Evolutionary conservation across 2,113 vertebrate species (phyloP), one percentile per base, ranked within the genome.

Genomic region (Odocoileus virginianus): DNA sequence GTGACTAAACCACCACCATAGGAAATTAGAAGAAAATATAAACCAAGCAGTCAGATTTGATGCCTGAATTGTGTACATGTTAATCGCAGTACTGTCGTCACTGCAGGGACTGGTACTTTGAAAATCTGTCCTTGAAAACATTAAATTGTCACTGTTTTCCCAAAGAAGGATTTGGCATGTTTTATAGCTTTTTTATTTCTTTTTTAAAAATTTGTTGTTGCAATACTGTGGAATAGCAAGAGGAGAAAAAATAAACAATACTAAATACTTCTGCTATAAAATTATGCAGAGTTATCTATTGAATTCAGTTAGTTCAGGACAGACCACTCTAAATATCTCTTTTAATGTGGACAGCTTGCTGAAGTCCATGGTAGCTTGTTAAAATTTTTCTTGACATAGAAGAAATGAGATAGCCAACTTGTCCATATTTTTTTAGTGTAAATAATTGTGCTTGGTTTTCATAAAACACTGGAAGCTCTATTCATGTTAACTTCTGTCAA

Each of bases 111-210:
- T 89, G 12, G 8, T 55, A 67, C 47, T 88, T 91, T 57, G 60
- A 57, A 98, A 71, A 84, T 91, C 78, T 92, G 45, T 83, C 25
- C 30, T 84, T 97, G 45, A 95, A 94, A 97, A 87, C 19, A 91
- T 16, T 64, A 33, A 82, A 52, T 76, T 96, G 43, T 71, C 27
- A 40, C 2, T 89, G 33, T 96, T 97, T 85, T 92, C 12, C 40
- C 57, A 76, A 57, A 71, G 58, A 52, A 89, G 17, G 19, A 83
- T 90, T 96, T 92, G 60, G n/a, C n/a, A 15, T 71, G 19, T 78
- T 91, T 97, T 97, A 28, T 16, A 60, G 28, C 45, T 74, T 60
- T 94, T 71, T 2, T 10, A 30, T 50, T 95, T 58, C 3, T 91
- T 88, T 60, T 91, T 0, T 52, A 83, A 88, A 86, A 55, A 40